These are phyloP conservation scores for Arvicanthis niloticus DNA, from an alignment of 2,113 vertebrate genomes.

Conservation along the genomic window DNA sequence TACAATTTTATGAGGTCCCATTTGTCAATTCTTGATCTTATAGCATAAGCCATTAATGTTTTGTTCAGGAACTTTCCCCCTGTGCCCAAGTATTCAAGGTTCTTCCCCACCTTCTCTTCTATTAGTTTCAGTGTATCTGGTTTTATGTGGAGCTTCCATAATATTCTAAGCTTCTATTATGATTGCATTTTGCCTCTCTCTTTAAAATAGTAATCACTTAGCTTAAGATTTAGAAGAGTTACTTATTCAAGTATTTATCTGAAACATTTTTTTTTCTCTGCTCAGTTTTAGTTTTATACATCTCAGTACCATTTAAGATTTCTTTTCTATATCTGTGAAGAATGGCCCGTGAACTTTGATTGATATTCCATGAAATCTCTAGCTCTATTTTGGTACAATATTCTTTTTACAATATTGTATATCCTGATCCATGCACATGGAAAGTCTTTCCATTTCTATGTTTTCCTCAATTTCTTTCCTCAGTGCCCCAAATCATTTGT, in stretches of 20 bases:
- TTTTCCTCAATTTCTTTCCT: neutral
- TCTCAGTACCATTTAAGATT: neutral
- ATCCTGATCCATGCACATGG: neutral
- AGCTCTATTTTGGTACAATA: neutral
- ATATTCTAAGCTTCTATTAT: neutral
- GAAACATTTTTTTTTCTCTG: neutral
- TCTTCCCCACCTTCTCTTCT: too few species aligned
- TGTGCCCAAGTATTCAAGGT: too few species aligned
- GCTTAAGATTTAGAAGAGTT: neutral
- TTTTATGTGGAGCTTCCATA: neutral
- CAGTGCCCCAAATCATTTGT: neutral
- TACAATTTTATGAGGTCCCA: too few species aligned
- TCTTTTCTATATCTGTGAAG: neutral
- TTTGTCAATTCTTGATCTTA: too few species aligned
- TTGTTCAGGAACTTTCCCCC: too few species aligned
- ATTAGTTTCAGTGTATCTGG: too few species aligned
- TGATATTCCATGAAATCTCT: neutral
- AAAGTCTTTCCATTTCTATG: neutral
- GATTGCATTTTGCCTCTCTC: neutral
- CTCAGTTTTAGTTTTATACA: neutral
- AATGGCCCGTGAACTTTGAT: neutral
- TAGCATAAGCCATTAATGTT: too few species aligned
- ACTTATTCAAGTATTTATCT: neutral
- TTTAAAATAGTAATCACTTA: neutral
- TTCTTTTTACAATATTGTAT: neutral